Base-by-base conservation (phyloP, 2,888 invertebrate species). In the Hofmannophila pseudospretella region DNA sequence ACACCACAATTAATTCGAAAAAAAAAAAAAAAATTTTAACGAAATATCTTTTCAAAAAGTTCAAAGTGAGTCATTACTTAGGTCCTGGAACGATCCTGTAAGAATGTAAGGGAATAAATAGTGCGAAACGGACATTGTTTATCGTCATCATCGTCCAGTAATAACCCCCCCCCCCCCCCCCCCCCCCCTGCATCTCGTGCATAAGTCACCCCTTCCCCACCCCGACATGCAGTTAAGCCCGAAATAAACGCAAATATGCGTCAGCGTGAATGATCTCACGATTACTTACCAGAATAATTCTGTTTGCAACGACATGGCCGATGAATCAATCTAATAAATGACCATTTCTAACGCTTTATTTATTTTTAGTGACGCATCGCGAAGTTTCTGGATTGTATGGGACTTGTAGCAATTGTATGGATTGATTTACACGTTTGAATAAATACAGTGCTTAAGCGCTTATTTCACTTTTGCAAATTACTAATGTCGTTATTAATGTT, bases 231-330 rank as follows among this genome's bases (percentile, higher is more conserved):
- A n/a, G n/a, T n/a, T n/a, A n/a, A 53, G 43, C 46, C 47, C 42
- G 46, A 64, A 71, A 65, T 67, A 69, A 59, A 41, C 41, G 55
- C 47, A 50, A 58, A 54, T 58, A 65, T 71, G 70, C 71, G 71
- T 71, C 71, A 71, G 51, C 51, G 52, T 57, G 65, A 61, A 54
- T 60, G 62, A 65, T 61, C 59, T 48, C 49, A 47, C 47, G 40
- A 58, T 61, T 57, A 50, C 56, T 58, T 60, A 52, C 55, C 36
- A 57, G 55, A 57, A 55, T 59, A 64, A 56, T 54, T 58, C 42
- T 44, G 41, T 49, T 51, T 47, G 44, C 46, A 40, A 42, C 45
- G 50, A 53, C 51, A 54, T 45, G 44, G 35, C 29, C 41, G 56
- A 49, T 63, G 64, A 62, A 62, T 67, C 60, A 64, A 62, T 63